Conservation (phyloP, 1,140 invertebrate genomes). For the Zaprionus ornatus region DNA sequence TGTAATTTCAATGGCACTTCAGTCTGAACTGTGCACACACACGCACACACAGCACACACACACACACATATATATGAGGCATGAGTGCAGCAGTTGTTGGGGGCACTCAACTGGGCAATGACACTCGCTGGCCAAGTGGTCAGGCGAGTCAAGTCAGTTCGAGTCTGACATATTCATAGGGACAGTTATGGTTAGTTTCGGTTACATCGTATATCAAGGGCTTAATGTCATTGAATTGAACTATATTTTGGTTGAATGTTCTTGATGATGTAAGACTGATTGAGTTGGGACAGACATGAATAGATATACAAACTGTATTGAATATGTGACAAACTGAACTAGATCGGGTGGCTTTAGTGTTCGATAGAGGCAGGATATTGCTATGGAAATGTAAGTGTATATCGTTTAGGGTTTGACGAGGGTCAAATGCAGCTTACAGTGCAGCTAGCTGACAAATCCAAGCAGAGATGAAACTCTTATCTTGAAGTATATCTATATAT, state of each 20-base stretch:
- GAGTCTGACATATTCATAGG: constrained; percentile 19
- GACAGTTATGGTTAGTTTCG: not conserved
- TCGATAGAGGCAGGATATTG: not conserved
- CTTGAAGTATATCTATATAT: not conserved
- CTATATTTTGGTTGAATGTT: not conserved
- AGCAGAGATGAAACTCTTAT: not conserved
- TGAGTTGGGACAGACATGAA: not conserved
- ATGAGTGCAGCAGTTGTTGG: constrained; percentile 61
- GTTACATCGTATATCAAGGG: not conserved
- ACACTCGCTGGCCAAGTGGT: constrained; percentile 56
- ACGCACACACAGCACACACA: not conserved
- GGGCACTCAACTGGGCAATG: constrained; percentile 65
- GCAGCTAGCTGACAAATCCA: not conserved
- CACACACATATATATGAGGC: not conserved
- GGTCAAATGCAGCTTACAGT: not conserved
- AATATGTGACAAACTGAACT: not conserved
- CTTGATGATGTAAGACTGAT: not conserved
- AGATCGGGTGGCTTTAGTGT: not conserved
- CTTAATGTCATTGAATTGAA: constrained; percentile 15
- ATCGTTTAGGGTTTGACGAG: not conserved
- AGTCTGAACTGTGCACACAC: constrained; percentile 21
- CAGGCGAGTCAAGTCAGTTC: not conserved
- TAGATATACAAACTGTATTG: no score
- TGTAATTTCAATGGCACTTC: constrained; percentile 81
- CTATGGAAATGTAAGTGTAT: not conserved